These are phyloP conservation scores for Epinephelus malabaricus DNA, from an alignment of 2,797 vertebrate species.

Conservation along the genomic window DNA sequence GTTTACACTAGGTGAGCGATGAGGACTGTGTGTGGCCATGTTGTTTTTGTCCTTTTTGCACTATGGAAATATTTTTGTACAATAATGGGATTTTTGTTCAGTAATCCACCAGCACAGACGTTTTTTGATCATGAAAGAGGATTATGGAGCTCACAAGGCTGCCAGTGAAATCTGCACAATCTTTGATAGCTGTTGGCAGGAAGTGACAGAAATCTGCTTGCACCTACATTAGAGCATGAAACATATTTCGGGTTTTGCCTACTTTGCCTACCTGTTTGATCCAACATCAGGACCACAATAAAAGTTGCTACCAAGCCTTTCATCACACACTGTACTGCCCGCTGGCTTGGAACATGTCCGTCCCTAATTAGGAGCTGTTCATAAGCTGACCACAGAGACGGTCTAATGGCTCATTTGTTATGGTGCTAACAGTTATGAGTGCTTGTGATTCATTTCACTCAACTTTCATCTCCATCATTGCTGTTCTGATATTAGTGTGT, in stretches of 20 bases:
- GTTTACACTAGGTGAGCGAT: slow-evolving; percentile 89
- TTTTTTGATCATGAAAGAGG: slow-evolving; percentile 17
- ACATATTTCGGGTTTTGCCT: background rate
- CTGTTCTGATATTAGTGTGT: background rate
- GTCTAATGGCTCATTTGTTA: slow-evolving; percentile 17
- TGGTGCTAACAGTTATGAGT: background rate
- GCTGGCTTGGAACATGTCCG: background rate
- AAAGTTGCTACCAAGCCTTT: background rate
- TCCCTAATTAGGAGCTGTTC: slow-evolving; percentile 16
- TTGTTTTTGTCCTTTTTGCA: background rate
- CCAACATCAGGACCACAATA: background rate
- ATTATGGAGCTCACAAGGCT: slow-evolving; percentile 9
- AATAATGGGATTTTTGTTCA: background rate
- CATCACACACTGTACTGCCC: background rate
- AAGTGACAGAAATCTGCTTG: slow-evolving; percentile 13
- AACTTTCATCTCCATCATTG: background rate
- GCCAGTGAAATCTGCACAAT: slow-evolving; percentile 9
- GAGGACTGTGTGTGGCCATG: background rate
- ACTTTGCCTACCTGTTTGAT: background rate
- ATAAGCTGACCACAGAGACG: background rate
- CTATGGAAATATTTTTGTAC: background rate
- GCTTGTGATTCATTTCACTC: slow-evolving; percentile 1
- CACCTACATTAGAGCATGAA: background rate
- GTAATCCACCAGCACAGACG: background rate
- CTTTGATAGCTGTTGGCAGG: background rate